phyloP scores from a whole-genome alignment of 2,888 invertebrate species.

The Cryptus viduatorius region DNA sequence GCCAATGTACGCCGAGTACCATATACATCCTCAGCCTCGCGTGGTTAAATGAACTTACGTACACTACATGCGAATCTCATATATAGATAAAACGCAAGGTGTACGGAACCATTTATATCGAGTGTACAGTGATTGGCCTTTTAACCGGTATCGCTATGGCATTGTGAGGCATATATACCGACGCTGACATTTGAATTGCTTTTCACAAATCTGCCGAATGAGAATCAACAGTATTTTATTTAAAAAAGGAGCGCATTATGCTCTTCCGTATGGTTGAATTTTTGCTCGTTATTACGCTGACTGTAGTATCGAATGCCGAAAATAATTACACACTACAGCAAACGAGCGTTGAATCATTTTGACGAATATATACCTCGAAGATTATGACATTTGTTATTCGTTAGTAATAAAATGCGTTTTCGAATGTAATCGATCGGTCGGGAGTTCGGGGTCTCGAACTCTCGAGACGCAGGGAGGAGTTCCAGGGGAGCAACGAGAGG shows the following conservation, averaged over 20 bases:
- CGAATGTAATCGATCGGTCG: conserved; percentile 50
- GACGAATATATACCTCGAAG: too few species aligned
- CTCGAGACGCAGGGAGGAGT: conserved; percentile 30
- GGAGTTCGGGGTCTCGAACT: conserved; percentile 31
- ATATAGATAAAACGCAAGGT: conserved; percentile 53
- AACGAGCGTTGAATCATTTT: background rate
- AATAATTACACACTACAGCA: conserved; percentile 8
- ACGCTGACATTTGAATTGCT: too few species aligned
- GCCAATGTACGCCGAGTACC: conserved; percentile 40
- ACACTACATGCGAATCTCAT: conserved; percentile 1
- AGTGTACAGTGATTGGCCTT: background rate
- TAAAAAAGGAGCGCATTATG: conserved; percentile 78
- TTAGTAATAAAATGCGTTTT: conserved; percentile 27
- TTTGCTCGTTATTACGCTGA: conserved; percentile 16
- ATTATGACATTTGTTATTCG: too few species aligned
- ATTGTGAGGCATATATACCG: conserved; percentile 76
- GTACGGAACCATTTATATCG: conserved; percentile 64
- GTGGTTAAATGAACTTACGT: background rate
- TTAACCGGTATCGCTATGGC: conserved; percentile 11
- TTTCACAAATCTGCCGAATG: too few species aligned
- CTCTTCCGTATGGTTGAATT: background rate
- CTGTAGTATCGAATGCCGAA: conserved; percentile 14
- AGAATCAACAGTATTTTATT: too few species aligned
- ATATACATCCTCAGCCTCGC: background rate
- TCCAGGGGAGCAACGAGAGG: background rate